Conservation (phyloP, 2,797 vertebrate species). For the Hoplostethus atlanticus region DNA sequence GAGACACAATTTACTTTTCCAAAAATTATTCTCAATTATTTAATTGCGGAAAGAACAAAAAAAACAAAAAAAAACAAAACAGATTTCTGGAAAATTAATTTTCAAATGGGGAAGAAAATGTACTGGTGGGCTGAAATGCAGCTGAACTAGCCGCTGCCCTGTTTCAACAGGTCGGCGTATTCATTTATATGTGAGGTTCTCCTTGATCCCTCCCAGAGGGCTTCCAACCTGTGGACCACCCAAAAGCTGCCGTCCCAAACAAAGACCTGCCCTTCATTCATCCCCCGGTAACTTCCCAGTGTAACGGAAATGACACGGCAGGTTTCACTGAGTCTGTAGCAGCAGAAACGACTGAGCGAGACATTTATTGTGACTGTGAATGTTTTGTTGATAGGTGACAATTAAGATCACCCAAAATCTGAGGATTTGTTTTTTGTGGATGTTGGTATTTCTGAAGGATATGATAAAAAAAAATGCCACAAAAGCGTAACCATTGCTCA, state of each 20-base stretch:
- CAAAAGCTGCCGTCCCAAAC: slow-evolving; percentile 75
- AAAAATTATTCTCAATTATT: slow-evolving; percentile 48
- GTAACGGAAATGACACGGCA: slow-evolving; percentile 69
- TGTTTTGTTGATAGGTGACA: slow-evolving; percentile 21
- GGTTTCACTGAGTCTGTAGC: slow-evolving; percentile 50
- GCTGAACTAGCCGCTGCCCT: slow-evolving; percentile 63
- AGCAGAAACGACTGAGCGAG: slow-evolving; percentile 27
- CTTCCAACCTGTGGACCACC: slow-evolving; percentile 81
- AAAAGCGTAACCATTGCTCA: background rate
- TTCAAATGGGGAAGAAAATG: slow-evolving; percentile 31
- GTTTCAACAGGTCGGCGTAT: slow-evolving; percentile 69
- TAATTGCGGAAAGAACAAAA: slow-evolving; percentile 45
- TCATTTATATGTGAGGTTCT: slow-evolving; percentile 73
- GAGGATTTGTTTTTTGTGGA: too few relatives aligned
- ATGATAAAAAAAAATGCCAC: background rate
- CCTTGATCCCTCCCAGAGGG: slow-evolving; percentile 78
- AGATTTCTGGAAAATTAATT: slow-evolving; percentile 54
- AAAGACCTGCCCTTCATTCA: slow-evolving; percentile 76
- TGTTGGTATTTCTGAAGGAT: too few relatives aligned
- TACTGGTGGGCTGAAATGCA: slow-evolving; percentile 44
- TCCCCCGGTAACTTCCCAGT: slow-evolving; percentile 75
- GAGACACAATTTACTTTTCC: slow-evolving; percentile 59
- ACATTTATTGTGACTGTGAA: slow-evolving; percentile 46
- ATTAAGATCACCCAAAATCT: background rate
- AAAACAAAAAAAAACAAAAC: slow-evolving; percentile 25